A percentile compares a stretch with the other conserved stretches of the same genome.
Conservation (phyloP, 2,113 vertebrate genomes). For the Tauraco erythrolophus region DNA sequence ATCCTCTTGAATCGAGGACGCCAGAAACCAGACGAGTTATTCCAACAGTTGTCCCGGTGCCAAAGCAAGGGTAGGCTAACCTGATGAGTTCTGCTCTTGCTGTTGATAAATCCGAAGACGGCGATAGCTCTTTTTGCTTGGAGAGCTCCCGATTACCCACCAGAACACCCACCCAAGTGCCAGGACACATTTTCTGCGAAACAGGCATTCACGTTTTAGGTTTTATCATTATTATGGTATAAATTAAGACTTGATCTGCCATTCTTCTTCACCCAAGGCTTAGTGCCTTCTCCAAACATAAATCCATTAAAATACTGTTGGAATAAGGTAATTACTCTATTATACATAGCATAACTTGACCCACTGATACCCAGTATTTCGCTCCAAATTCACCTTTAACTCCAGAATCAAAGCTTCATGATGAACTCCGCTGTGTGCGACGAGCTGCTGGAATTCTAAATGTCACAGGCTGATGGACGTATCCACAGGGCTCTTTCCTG, state of each 20-base stretch:
- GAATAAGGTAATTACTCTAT: neutral
- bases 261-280: neutral
- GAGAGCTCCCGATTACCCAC: neutral
- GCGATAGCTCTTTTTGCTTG: constrained; percentile 13
- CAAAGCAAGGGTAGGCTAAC: neutral
- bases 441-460: neutral
- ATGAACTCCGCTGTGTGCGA: accelerated
- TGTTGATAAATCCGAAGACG: neutral
- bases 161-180: accelerated
- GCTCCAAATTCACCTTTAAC: neutral
- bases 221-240: accelerated
- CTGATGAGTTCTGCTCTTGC: constrained; percentile 42
- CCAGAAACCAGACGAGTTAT: constrained; percentile 28
- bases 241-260: neutral
- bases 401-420: accelerated
- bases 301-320: neutral
- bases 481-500: neutral
- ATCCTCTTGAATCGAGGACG: constrained; percentile 6
- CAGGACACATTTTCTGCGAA: accelerated
- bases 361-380: neutral
- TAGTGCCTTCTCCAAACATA: neutral
- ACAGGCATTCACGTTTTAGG: accelerated
- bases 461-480: neutral
- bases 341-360: accelerated
- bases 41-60: constrained; percentile 10